A percentile compares a stretch with the other conserved stretches of the same genome.
phyloP scores from a whole-genome alignment of 2,113 vertebrate genomes.

The Trogon melanurus region DNA sequence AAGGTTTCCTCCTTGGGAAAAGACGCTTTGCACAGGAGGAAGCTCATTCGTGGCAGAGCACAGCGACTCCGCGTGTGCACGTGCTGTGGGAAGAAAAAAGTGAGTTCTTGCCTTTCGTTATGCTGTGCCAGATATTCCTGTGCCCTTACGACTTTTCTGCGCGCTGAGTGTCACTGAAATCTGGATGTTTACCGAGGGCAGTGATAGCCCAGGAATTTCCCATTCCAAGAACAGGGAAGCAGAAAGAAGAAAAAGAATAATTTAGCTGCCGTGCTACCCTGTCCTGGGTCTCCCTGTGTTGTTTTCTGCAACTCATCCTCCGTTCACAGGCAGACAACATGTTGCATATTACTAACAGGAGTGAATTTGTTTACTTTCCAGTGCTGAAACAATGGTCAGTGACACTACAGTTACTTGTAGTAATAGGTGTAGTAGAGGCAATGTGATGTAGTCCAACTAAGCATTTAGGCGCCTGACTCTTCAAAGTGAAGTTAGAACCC shows the following conservation, averaged over 20 bases:
- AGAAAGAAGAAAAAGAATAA: background rate
- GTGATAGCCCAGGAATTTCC: background rate
- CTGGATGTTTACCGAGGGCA: background rate
- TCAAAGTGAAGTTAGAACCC: background rate
- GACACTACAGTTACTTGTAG: background rate
- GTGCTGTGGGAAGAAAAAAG: background rate
- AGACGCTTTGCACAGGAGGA: background rate
- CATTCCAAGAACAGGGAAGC: background rate
- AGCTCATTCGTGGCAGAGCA: background rate
- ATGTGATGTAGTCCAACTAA: background rate
- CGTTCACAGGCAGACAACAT: background rate
- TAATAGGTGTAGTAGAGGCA: background rate
- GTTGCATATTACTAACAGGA: background rate
- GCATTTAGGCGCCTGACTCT: background rate
- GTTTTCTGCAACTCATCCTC: background rate
- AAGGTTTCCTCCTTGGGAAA: background rate
- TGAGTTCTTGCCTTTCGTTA: background rate
- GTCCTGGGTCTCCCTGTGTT: background rate
- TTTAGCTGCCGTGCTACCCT: background rate
- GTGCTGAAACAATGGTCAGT: background rate
- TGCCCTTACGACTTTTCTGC: background rate
- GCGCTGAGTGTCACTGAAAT: background rate
- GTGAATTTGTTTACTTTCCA: background rate
- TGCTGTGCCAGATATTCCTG: background rate
- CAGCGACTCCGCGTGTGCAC: background rate